phyloP scores from a whole-genome alignment of 2,888 invertebrate species.

The Osmoderma eremita region DNA sequence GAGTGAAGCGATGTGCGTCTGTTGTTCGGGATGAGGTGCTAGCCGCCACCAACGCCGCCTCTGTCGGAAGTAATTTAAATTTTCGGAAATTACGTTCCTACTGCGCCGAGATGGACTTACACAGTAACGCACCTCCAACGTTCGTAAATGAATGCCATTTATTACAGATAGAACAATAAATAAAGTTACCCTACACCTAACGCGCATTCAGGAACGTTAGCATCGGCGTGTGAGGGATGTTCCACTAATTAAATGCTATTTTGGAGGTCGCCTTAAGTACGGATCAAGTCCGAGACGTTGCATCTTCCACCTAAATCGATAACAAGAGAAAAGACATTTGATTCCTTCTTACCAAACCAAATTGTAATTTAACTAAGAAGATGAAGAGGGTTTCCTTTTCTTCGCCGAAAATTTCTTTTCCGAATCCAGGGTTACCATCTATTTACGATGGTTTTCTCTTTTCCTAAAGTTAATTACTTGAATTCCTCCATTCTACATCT shows the following conservation, averaged over 20 bases:
- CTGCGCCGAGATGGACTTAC: conserved; percentile 48
- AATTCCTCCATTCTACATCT: conserved; percentile 55
- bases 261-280: too few relatives aligned
- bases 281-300: too few relatives aligned
- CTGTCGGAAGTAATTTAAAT: conserved; percentile 55
- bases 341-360: too few relatives aligned
- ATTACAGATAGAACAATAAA: conserved; percentile 54
- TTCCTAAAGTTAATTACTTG: conserved; percentile 54
- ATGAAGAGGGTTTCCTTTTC: too few relatives aligned
- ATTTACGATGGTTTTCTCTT: conserved; percentile 51
- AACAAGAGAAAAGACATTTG: too few relatives aligned
- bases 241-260: too few relatives aligned
- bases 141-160: conserved; percentile 54
- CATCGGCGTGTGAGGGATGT: too few relatives aligned
- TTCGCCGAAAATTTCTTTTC: too few relatives aligned
- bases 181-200: conserved; percentile 48
- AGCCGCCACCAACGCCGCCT: conserved; percentile 42
- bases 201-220: conserved; percentile 37
- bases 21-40: conserved; percentile 27
- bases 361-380: too few relatives aligned
- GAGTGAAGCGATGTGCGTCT: conserved; percentile 19
- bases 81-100: conserved; percentile 55
- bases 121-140: conserved; percentile 49
- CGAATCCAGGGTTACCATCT: conserved; percentile 48
- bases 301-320: conserved; percentile 47